Evolutionary conservation across 2,888 invertebrate species (phyloP).

Genomic region (Andrena camellia): DNA sequence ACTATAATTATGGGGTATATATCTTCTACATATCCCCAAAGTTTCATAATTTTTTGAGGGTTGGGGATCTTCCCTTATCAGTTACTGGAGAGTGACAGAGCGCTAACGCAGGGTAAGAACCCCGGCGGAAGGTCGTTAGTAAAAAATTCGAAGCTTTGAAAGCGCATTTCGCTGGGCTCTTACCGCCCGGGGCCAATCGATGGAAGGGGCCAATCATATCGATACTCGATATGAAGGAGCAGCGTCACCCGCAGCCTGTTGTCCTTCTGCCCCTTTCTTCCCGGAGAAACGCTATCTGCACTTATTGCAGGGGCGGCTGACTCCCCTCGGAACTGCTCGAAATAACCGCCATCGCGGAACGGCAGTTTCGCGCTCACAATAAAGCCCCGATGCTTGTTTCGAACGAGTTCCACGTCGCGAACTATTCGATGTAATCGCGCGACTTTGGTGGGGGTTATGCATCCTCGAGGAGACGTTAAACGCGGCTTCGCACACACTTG

Average conservation of each 20-base stretch:
- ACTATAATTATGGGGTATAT: too few species aligned
- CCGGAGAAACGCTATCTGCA: constrained; percentile 23
- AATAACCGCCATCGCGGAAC: constrained; percentile 57
- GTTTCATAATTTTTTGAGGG: too few species aligned
- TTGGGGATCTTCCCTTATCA: too few species aligned
- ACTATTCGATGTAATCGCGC: constrained; percentile 59
- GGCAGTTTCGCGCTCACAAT: constrained; percentile 53
- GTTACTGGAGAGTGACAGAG: too few species aligned
- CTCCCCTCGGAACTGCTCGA: constrained; percentile 29
- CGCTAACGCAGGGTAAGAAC: too few species aligned
- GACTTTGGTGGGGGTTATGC: constrained; percentile 40
- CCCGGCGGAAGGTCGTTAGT: neutral
- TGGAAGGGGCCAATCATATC: too few species aligned
- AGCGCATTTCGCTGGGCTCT: neutral
- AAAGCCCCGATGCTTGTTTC: constrained; percentile 60
- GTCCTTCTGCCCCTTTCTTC: constrained; percentile 21
- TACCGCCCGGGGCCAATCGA: neutral
- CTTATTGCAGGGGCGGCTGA: constrained; percentile 44
- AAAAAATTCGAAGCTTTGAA: neutral
- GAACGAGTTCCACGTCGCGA: constrained; percentile 46
- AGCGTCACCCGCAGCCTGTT: neutral
- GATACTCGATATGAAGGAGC: constrained; percentile 11
- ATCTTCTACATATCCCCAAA: too few species aligned
- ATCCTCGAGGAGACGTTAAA: constrained; percentile 48
- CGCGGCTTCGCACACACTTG: constrained; percentile 15